Evolutionary conservation across 2,797 vertebrate genomes (phyloP).

Genomic region (Helostoma temminkii): DNA sequence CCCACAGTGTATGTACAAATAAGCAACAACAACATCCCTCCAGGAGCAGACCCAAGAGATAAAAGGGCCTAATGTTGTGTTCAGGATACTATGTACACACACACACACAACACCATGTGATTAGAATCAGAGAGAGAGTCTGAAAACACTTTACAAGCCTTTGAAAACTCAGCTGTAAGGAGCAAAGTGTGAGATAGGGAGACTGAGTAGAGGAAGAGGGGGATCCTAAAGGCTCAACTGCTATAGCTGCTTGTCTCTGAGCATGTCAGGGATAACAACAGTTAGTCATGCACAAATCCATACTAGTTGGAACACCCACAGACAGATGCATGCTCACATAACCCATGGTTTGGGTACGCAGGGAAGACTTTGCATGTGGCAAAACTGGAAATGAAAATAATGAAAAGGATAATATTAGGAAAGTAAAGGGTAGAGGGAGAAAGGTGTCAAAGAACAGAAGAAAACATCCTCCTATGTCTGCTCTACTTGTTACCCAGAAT

Average conservation of each 20-base stretch:
- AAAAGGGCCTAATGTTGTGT: constrained; percentile 30
- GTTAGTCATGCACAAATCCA: constrained; percentile 66
- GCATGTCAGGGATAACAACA: constrained; percentile 59
- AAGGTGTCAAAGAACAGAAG: too few relatives aligned
- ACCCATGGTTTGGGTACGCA: constrained; percentile 11
- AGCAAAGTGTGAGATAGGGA: constrained; percentile 30
- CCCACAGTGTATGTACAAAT: constrained; percentile 28
- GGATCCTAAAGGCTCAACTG: constrained; percentile 57
- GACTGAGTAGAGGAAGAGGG: constrained; percentile 36
- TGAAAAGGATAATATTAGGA: constrained; percentile 9
- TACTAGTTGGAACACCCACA: constrained; percentile 46
- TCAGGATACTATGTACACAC: constrained; percentile 10
- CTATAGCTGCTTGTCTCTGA: constrained; percentile 52
- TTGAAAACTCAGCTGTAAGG: constrained; percentile 42
- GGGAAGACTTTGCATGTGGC: not conserved
- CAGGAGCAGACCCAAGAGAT: constrained; percentile 29
- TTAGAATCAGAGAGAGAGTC: constrained; percentile 45
- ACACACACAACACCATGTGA: constrained; percentile 40
- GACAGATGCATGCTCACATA: constrained; percentile 22
- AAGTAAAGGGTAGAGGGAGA: not conserved
- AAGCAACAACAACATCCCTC: constrained; percentile 3
- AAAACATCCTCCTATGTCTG: not conserved
- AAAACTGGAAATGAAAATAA: constrained; percentile 14
- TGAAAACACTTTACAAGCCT: constrained; percentile 33
- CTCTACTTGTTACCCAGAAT: not conserved